Conservation (phyloP, 2,888 invertebrate genomes). For the Stenotaenia linearis region DNA sequence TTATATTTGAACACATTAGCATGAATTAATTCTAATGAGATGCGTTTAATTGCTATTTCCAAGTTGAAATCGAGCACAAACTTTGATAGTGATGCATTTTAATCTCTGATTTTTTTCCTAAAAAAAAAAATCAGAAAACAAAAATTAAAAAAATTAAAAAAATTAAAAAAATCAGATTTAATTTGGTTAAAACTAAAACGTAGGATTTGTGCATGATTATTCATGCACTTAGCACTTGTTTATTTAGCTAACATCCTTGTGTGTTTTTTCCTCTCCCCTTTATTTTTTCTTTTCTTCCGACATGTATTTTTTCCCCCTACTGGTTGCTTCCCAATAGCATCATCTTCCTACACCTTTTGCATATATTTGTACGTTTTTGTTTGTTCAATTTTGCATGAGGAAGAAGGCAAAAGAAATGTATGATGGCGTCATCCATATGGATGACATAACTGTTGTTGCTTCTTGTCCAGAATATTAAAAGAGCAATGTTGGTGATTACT, state of each 20-base stretch:
- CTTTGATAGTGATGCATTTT: background rate
- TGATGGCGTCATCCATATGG: background rate
- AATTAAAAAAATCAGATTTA: background rate
- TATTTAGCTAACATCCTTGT: background rate
- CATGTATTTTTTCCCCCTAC: background rate
- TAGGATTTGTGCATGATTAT: background rate
- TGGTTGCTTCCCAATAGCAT: background rate
- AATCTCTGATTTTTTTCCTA: background rate
- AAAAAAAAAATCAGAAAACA: background rate
- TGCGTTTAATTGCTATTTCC: constrained; percentile 31
- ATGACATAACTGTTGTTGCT: background rate
- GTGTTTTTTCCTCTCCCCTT: background rate
- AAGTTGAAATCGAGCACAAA: background rate
- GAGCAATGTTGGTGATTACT: background rate
- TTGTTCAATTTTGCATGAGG: constrained; percentile 9
- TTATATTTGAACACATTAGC: constrained; percentile 27
- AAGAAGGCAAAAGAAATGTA: background rate
- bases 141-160: background rate
- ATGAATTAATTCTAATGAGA: constrained; percentile 33
- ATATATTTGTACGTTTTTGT: background rate
- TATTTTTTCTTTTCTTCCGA: background rate
- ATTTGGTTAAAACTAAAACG: no score
- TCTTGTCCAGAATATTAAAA: constrained; percentile 11
- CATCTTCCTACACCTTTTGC: constrained; percentile 1
- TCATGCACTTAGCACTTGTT: background rate